These are phyloP conservation scores for Mugil cephalus DNA, from an alignment of 2,113 vertebrate genomes.

Conservation along the genomic window DNA sequence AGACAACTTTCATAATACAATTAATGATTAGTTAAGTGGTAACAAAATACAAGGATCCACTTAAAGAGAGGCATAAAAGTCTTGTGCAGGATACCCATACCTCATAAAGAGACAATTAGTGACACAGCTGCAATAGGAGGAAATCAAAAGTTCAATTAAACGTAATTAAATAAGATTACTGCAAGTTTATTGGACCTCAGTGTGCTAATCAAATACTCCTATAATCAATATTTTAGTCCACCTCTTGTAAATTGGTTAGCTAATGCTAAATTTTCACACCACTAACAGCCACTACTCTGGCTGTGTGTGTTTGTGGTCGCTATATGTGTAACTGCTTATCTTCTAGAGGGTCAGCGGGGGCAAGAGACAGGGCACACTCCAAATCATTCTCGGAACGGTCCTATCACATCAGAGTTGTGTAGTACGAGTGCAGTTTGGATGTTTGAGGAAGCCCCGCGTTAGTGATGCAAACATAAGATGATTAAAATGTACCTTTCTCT, in stretches of 20 bases:
- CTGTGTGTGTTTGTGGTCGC: slow-evolving; percentile 17
- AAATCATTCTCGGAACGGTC: slow-evolving; percentile 10
- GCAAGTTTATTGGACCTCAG: slow-evolving; percentile 37
- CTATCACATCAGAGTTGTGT: slow-evolving; percentile 4
- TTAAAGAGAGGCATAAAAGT: too few relatives aligned
- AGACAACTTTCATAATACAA: too few relatives aligned
- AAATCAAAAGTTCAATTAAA: slow-evolving; percentile 55
- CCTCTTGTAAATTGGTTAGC: slow-evolving; percentile 36
- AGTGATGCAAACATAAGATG: slow-evolving; percentile 24
- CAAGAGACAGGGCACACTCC: too few relatives aligned
- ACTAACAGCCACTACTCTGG: slow-evolving; percentile 16
- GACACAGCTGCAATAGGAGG: slow-evolving; percentile 21
- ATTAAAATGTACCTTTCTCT: slow-evolving; percentile 33
- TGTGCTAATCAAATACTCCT: slow-evolving; percentile 22
- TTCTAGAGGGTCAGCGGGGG: too few relatives aligned
- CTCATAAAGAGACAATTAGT: slow-evolving; percentile 23
- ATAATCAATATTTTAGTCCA: slow-evolving; percentile 27
- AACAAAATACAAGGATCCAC: too few relatives aligned
- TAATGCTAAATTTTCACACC: slow-evolving; percentile 35
- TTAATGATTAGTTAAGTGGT: too few relatives aligned
- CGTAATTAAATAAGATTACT: slow-evolving; percentile 50
- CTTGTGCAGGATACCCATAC: too few relatives aligned
- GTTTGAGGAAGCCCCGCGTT: background rate
- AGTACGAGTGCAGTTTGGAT: slow-evolving; percentile 7
- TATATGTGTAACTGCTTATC: background rate